Base-by-base conservation (phyloP, 2,797 vertebrate species). In the Cichlasoma orientale region DNA sequence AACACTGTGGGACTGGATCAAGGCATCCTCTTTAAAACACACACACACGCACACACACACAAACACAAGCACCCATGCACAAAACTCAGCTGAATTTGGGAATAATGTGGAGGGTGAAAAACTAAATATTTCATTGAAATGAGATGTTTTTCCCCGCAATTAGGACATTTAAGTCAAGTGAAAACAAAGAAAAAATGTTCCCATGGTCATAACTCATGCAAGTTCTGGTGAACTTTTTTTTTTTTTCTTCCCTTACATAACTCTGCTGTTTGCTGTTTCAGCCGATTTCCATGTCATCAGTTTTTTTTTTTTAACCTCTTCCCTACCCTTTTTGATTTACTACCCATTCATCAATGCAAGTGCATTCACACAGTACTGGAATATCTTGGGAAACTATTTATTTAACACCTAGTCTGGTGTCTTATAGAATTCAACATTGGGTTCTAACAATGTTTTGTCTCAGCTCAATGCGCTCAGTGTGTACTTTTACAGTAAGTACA, bases 111-210 rank as follows among this genome's bases (percentile, higher is more conserved):
- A 66, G 12, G 19, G 21, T 27, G 18, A 81, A 79, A 77, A 76
- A 52, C 4, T 4, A 58, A 69, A 56, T 27, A 61, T 78, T 74
- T 77, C 3, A 21, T 8, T 54, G 41, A 78, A 61, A 82, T 36
- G 2, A 16, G 4, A 73, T 56, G 54, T 7, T 74, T 69, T 72
- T 56, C 38, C 16, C 68, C 10, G 8, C 59, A 72, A 77, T 83
- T 56, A 59, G n/a, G 59, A 66, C 14, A 25, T 52, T 71, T 36
- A 70, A 75, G 57, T 79, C 33, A 75, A 78, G 56, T 25, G 25
- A 78, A 69, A 72, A 83, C 77, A 74, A 83, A 83, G 56, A 61
- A 83, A 86, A 89, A 74, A 76, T 80, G n/a, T 87, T 86, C 78
- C 74, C 85, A 87, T 87, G 77, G 53, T 55, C 75, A 57, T 83